Evolutionary conservation across 2,888 invertebrate genomes (phyloP).

Genomic region (Plagodis dolabraria): DNA sequence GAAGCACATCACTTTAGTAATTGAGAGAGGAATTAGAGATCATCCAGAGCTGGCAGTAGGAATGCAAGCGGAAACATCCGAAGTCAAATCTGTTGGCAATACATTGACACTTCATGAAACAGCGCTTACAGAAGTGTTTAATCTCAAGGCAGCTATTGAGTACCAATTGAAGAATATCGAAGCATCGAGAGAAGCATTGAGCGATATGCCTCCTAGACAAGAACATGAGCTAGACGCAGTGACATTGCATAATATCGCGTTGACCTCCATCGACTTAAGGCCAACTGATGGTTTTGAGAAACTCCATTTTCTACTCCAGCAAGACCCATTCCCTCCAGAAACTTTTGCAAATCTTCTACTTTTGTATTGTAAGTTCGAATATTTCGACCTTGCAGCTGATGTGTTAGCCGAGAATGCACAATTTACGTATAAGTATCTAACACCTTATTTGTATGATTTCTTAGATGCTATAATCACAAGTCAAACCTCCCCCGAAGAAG

Average conservation of each 20-base stretch:
- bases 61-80: constrained; percentile 96
- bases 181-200: constrained; percentile 93
- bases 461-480: constrained; percentile 98
- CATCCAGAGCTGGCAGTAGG: constrained; percentile 99
- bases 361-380: constrained; percentile 98
- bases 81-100: constrained; percentile 98
- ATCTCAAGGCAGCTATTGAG: constrained; percentile 99
- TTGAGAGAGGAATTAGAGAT: constrained; percentile 97
- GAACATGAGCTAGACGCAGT: constrained; percentile 99
- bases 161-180: constrained; percentile 92
- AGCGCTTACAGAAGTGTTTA: constrained; percentile 98
- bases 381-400: constrained; percentile 98
- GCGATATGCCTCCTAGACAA: constrained; percentile 96
- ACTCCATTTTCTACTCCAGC: constrained; percentile 93
- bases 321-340: constrained; percentile 98
- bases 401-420: constrained; percentile 98
- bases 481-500: constrained; percentile 98
- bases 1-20: constrained; percentile 96
- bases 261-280: constrained; percentile 93
- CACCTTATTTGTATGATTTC: constrained; percentile 97
- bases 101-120: constrained; percentile 97
- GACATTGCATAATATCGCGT: constrained; percentile 98
- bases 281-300: constrained; percentile 97
- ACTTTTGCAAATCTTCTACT: constrained; percentile 98
- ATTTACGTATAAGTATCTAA: constrained; percentile 97